Evolutionary conservation across 2,797 vertebrate genomes (phyloP).

Genomic region (Neosilurus hyrtlii): DNA sequence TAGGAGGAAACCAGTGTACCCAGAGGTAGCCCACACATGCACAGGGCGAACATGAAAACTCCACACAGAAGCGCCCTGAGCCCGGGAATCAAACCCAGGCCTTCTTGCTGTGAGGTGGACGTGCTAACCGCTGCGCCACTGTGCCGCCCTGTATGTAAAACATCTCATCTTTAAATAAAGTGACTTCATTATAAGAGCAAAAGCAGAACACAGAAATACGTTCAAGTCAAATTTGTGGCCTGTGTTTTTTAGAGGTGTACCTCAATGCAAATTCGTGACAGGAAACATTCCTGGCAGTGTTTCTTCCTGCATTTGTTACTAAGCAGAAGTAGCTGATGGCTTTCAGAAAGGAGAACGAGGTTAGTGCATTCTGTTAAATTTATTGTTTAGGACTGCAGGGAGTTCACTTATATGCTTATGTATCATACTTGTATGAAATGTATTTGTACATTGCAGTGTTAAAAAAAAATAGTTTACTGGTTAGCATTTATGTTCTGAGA

Average conservation of each 20-base stretch:
- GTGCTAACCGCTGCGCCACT: no score
- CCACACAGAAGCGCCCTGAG: no score
- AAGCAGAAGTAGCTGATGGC: slow-evolving; percentile 29
- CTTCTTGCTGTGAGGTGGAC: no score
- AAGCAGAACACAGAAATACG: background rate
- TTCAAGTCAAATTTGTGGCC: no score
- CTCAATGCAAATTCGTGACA: background rate
- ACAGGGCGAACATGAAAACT: no score
- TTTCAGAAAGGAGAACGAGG: slow-evolving; percentile 50
- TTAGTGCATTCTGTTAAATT: slow-evolving; percentile 35
- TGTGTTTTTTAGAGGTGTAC: background rate
- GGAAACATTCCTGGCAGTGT: background rate
- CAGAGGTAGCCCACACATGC: no score
- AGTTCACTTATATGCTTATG: background rate
- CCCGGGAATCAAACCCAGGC: no score
- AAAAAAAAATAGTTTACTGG: background rate
- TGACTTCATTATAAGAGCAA: background rate
- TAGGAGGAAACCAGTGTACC: no score
- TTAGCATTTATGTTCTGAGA: background rate
- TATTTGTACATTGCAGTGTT: background rate
- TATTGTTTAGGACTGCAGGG: background rate
- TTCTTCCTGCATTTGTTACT: background rate
- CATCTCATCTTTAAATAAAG: background rate
- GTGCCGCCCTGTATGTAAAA: background rate
- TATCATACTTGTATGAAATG: no score